These are phyloP conservation scores for Zapornia atra DNA, from an alignment of 2,113 vertebrate species.

Conservation along the genomic window DNA sequence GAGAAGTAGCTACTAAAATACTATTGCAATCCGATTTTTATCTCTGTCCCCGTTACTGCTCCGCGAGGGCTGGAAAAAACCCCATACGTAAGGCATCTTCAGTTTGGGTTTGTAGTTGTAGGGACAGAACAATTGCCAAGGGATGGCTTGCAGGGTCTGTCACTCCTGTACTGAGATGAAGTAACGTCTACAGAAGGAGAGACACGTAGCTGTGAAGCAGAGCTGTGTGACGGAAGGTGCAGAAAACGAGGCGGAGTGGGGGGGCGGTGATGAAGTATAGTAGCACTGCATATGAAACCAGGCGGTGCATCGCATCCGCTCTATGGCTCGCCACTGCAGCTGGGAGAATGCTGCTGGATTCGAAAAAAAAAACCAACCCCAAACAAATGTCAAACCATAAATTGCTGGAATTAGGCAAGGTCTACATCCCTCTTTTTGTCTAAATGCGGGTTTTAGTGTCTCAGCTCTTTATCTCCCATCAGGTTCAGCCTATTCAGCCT, in stretches of 20 bases:
- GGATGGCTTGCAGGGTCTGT: not conserved
- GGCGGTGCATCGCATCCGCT: fast-evolving
- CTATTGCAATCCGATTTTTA: not conserved
- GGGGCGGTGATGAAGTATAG: not conserved
- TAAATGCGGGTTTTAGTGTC: not conserved
- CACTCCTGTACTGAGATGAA: fast-evolving
- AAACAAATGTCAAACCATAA: not conserved
- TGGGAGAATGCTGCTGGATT: not conserved
- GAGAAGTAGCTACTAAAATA: not conserved
- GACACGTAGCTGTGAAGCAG: fast-evolving
- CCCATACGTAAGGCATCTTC: fast-evolving
- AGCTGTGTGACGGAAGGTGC: not conserved
- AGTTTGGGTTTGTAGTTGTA: not conserved
- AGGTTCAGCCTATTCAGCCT: not conserved
- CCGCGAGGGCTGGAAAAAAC: fast-evolving
- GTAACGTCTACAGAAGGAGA: fast-evolving
- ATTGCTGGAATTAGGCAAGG: not conserved
- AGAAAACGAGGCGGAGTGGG: not conserved
- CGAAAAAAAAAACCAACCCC: not conserved
- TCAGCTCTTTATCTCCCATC: not conserved
- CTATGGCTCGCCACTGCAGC: fast-evolving
- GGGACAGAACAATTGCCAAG: not conserved
- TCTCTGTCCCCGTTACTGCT: not conserved
- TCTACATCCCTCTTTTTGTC: not conserved
- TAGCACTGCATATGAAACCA: not conserved